Evolutionary conservation across 2,113 vertebrate genomes (phyloP).

Genomic region (Passer montanus): DNA sequence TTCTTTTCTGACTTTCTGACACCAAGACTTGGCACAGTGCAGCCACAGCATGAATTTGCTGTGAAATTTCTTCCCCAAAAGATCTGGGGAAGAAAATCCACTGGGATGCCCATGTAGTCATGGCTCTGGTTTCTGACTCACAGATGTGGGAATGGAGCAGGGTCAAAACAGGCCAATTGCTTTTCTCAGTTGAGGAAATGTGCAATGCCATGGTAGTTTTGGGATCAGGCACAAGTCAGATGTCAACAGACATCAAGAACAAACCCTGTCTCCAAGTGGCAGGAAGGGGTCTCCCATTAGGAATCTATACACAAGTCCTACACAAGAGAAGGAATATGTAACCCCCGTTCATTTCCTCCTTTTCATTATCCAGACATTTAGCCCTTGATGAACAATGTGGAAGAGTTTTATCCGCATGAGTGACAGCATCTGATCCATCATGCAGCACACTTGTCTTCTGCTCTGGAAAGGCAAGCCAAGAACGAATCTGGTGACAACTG

Average conservation of each 20-base stretch:
- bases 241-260: background rate
- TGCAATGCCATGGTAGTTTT: background rate
- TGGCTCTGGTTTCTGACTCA: background rate
- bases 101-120: background rate
- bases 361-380: background rate
- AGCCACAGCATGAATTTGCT: background rate
- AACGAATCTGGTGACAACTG: background rate
- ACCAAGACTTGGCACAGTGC: background rate
- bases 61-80: background rate
- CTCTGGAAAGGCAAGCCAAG: background rate
- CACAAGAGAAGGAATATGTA: background rate
- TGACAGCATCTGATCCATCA: background rate
- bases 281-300: background rate
- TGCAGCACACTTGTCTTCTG: accelerated
- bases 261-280: background rate
- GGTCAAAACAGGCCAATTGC: background rate
- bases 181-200: background rate
- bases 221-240: background rate
- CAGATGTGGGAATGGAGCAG: background rate
- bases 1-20: background rate
- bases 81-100: background rate
- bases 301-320: background rate
- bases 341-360: background rate
- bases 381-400: background rate
- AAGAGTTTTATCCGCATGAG: background rate